A percentile compares a stretch with the other conserved stretches of the same genome.
phyloP scores from a whole-genome alignment of 2,113 vertebrate species.

The Pristiophorus japonicus region DNA sequence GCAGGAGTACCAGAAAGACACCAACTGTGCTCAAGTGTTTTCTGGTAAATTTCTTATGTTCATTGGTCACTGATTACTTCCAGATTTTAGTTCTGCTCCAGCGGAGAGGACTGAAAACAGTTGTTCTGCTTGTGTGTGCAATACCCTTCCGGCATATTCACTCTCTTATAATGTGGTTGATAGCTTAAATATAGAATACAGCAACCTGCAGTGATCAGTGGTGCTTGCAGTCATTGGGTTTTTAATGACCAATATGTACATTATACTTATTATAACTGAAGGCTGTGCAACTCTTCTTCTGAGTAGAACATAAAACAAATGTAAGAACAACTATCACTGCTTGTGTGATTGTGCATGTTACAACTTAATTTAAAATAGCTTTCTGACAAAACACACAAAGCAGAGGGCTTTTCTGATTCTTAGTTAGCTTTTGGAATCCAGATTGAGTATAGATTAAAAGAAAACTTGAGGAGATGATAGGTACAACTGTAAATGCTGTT shows the following conservation, averaged over 20 bases:
- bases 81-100: constrained; percentile 96
- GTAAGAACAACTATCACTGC: neutral
- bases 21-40: constrained; percentile 90
- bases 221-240: neutral
- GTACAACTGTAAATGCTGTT: neutral
- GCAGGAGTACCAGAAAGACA: constrained; percentile 77
- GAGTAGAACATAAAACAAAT: neutral
- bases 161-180: constrained; percentile 53
- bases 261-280: neutral
- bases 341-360: neutral
- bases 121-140: constrained; percentile 75
- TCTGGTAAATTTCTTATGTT: constrained; percentile 89
- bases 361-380: neutral
- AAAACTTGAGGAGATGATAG: neutral
- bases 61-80: constrained; percentile 94
- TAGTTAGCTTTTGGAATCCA: neutral
- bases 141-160: constrained; percentile 62
- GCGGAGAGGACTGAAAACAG: constrained; percentile 72
- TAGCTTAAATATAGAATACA: constrained; percentile 42
- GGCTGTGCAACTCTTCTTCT: neutral
- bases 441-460: neutral
- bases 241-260: constrained; percentile 9
- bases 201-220: constrained; percentile 19
- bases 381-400: neutral
- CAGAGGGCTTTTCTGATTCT: neutral